Evolutionary conservation across 2,113 vertebrate species (phyloP).

Genomic region (Mormyrus lacerda): DNA sequence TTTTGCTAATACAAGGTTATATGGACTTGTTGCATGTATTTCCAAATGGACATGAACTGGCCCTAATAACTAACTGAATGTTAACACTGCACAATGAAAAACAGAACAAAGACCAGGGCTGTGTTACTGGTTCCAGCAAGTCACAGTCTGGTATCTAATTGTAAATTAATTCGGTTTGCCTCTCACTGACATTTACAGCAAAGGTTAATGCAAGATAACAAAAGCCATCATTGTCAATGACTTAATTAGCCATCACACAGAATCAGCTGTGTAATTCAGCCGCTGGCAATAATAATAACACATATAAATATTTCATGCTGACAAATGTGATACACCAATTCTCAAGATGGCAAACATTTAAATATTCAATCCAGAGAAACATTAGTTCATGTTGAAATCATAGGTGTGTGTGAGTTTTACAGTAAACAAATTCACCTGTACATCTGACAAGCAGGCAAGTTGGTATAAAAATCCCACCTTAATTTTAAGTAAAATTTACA

Average conservation of each 20-base stretch:
- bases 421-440: background rate
- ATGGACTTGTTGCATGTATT: background rate
- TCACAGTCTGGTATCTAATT: background rate
- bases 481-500: background rate
- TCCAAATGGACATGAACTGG: background rate
- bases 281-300: conserved; percentile 11
- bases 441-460: background rate
- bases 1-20: background rate
- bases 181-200: conserved; percentile 18
- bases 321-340: background rate
- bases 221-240: conserved; percentile 11
- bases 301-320: background rate
- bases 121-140: background rate
- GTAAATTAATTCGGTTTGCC: conserved; percentile 6
- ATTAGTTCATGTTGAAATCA: background rate
- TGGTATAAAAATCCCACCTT: background rate
- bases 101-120: background rate
- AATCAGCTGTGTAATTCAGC: background rate
- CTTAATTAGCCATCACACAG: conserved; percentile 10
- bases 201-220: conserved; percentile 21
- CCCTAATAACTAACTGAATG: background rate
- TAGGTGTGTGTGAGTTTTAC: background rate
- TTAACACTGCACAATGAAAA: background rate
- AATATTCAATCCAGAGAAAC: background rate
- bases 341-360: background rate